Conservation (phyloP, 2,888 invertebrate genomes). For the Monopis laevigella region DNA sequence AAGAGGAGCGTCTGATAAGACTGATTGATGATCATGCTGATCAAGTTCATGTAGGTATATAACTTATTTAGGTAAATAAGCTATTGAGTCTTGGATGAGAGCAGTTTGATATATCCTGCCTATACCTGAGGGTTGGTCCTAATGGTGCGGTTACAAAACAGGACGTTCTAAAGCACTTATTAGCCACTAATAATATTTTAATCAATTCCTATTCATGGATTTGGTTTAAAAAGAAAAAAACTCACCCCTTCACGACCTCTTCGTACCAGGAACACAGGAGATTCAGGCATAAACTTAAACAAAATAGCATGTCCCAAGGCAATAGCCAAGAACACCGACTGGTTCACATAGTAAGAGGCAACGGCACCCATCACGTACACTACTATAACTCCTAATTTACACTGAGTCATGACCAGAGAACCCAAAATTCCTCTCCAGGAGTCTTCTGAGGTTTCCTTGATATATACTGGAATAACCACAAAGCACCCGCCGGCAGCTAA, state of each 20-base stretch:
- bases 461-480: slow-evolving; percentile 39
- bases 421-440: slow-evolving; percentile 36
- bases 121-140: no score
- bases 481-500: slow-evolving; percentile 41
- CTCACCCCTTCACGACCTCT: slow-evolving; percentile 38
- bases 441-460: slow-evolving; percentile 44
- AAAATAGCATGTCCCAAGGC: slow-evolving; percentile 29
- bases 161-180: no score
- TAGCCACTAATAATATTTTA: no score
- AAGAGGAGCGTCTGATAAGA: no score
- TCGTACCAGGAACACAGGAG: slow-evolving; percentile 43
- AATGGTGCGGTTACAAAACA: no score
- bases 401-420: slow-evolving; percentile 41
- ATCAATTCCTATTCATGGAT: no score
- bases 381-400: slow-evolving; percentile 44
- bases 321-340: slow-evolving; percentile 32
- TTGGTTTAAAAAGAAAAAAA: slow-evolving; percentile 11
- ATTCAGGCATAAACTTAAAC: slow-evolving; percentile 47
- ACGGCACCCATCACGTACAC: slow-evolving; percentile 40
- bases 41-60: no score
- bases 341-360: slow-evolving; percentile 31
- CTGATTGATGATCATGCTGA: no score
- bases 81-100: no score
- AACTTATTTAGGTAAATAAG: no score
- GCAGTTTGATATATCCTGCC: no score